Base-by-base conservation (phyloP, 2,888 invertebrate species). In the Drosophila barbarae region DNA sequence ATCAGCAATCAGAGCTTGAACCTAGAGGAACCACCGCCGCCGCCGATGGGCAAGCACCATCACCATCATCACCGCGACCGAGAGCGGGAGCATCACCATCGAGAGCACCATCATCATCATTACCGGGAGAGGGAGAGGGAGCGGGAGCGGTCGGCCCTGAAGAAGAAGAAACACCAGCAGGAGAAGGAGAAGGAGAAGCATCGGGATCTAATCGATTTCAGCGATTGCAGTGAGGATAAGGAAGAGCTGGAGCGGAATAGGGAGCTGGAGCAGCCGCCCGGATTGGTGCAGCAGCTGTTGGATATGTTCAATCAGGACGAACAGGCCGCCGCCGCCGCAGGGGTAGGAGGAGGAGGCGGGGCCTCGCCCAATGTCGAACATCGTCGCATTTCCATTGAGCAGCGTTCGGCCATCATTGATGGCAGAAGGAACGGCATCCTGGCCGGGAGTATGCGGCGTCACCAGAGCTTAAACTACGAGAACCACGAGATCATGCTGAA, bases 351-450 rank as follows among this genome's bases (percentile, higher is more conserved):
- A 0, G 59, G n/a, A n/a, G 34, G 38, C 0, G 23, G 21, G 0
- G 30, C 41, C 8, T 26, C 67, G 2, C 13, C 67, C 9, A 81
- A 79, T 8, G 87, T 89, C 0, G 84, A 87, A 38, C 89, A 88
- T 67, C 86, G 90, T 7, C 83, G 88, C 50, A 83, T 87, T 13
- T 87, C 88, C 7, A 85, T 83, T 8, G 88, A 89, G 39, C 88
- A 89, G 66, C 85, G 90, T 44, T 85, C 86, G 38, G 87, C 87
- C 1, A 83, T 77, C 18, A 83, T 87, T 23, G 90, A 90, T 79
- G 90, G 90, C 0, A 76, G 90, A 1, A 85, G 90, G n/a, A 90
- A 90, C 70, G 90, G 90, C 26, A 90, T 90, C 3, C 73, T 88
- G 68, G 87, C 87, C 2, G 71, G 81, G 35, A 80, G 83, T 23